phyloP scores from a whole-genome alignment of 2,888 invertebrate genomes.

The Coelopa pilipes region DNA sequence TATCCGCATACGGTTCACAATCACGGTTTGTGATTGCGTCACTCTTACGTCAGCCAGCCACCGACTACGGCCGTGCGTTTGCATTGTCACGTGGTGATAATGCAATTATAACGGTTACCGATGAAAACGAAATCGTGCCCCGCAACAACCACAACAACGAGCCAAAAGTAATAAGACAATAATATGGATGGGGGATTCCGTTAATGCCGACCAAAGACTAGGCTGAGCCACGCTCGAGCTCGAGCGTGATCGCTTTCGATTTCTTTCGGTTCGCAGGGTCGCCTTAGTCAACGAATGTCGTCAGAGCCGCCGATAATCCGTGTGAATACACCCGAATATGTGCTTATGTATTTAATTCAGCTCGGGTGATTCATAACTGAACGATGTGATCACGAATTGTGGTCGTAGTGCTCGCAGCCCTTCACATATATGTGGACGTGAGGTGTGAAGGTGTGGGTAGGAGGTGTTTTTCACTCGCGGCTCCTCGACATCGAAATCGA shows the following conservation, averaged over 20 bases:
- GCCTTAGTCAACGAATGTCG: background rate
- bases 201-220: background rate
- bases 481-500: too few species aligned
- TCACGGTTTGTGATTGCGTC: background rate
- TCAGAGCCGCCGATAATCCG: background rate
- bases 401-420: too few species aligned
- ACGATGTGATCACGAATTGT: background rate
- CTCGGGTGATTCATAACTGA: background rate
- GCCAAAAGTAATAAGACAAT: slow-evolving; percentile 7
- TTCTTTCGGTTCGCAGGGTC: background rate
- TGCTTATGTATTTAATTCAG: background rate
- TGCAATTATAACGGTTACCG: slow-evolving; percentile 36
- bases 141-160: background rate
- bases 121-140: slow-evolving; percentile 19
- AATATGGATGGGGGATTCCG: background rate
- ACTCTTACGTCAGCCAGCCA: background rate
- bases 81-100: slow-evolving; percentile 8
- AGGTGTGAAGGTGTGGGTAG: too few species aligned
- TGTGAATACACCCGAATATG: too few species aligned
- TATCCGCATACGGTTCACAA: background rate
- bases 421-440: too few species aligned
- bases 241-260: background rate
- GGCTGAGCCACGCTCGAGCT: background rate
- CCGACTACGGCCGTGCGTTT: background rate
- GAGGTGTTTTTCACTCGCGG: too few species aligned